Percentiles rank a stretch among this genome's conserved stretches.
Evolutionary conservation across 2,888 invertebrate genomes (phyloP).

Genomic region (Acrocera orbiculus): DNA sequence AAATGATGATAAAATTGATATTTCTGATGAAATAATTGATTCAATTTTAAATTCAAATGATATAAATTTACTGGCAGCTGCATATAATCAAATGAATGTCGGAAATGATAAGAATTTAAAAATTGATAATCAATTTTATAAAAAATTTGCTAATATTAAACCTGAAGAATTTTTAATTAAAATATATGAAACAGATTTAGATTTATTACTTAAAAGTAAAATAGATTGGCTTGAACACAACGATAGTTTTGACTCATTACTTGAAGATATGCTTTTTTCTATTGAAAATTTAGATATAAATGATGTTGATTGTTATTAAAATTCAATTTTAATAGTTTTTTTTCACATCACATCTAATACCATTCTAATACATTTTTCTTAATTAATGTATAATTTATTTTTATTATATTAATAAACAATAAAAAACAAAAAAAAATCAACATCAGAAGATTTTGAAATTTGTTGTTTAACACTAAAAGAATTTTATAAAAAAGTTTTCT

Average conservation of each 20-base stretch:
- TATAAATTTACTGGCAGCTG: constrained; percentile 39
- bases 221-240: constrained; percentile 48
- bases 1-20: not conserved
- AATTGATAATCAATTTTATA: constrained; percentile 24
- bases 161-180: constrained; percentile 43
- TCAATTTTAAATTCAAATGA: constrained; percentile 46
- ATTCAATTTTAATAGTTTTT: too few relatives aligned
- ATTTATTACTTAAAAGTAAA: constrained; percentile 40
- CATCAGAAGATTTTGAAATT: too few relatives aligned
- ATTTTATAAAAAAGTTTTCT: too few relatives aligned
- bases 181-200: constrained; percentile 40
- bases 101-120: constrained; percentile 14
- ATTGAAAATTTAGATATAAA: constrained; percentile 40
- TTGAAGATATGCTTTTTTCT: constrained; percentile 55
- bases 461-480: too few relatives aligned
- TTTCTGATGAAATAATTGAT: constrained; percentile 40
- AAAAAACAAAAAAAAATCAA: too few relatives aligned
- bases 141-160: constrained; percentile 27
- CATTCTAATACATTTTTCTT: too few relatives aligned
- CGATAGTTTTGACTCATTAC: constrained; percentile 47
- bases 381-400: too few relatives aligned
- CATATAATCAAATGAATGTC: constrained; percentile 37
- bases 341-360: too few relatives aligned
- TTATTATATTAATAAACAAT: too few relatives aligned
- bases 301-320: constrained; percentile 52